phyloP scores from a whole-genome alignment of 2,797 vertebrate species.

The Tragopan temminckii region DNA sequence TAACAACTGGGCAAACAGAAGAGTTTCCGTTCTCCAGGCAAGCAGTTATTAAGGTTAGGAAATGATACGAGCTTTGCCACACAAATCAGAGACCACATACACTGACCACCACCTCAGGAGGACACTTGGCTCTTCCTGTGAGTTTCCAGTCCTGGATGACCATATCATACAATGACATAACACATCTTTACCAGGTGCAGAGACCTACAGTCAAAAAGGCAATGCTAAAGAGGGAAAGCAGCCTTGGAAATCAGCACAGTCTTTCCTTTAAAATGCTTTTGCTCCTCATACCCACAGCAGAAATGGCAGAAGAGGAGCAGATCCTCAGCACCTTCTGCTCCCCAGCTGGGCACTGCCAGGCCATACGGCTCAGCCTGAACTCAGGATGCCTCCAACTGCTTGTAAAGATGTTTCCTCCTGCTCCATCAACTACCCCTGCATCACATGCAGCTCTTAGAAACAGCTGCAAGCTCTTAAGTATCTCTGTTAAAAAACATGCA shows the following conservation, averaged over 20 bases:
- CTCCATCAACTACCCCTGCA: not conserved
- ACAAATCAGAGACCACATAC: not conserved
- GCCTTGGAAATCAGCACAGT: not conserved
- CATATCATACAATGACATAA: fast-evolving
- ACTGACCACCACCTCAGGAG: fast-evolving
- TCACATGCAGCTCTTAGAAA: not conserved
- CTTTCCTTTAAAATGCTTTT: not conserved
- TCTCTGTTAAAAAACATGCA: not conserved
- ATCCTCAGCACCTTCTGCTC: not conserved
- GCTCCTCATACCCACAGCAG: not conserved
- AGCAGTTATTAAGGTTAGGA: fast-evolving
- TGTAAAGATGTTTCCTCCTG: not conserved
- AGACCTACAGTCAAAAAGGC: not conserved
- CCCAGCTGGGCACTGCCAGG: not conserved
- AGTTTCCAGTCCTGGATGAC: not conserved
- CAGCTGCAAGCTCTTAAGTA: not conserved
- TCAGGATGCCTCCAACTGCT: not conserved
- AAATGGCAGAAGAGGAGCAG: not conserved
- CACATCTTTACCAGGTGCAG: not conserved
- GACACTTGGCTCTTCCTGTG: not conserved
- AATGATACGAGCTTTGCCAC: not conserved
- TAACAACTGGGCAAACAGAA: not conserved
- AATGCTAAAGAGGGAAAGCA: not conserved
- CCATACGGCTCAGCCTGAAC: not conserved
- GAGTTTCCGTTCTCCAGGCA: no score